Base-by-base conservation (phyloP, 2,888 invertebrate species). In the Phyllotreta cruciferae region DNA sequence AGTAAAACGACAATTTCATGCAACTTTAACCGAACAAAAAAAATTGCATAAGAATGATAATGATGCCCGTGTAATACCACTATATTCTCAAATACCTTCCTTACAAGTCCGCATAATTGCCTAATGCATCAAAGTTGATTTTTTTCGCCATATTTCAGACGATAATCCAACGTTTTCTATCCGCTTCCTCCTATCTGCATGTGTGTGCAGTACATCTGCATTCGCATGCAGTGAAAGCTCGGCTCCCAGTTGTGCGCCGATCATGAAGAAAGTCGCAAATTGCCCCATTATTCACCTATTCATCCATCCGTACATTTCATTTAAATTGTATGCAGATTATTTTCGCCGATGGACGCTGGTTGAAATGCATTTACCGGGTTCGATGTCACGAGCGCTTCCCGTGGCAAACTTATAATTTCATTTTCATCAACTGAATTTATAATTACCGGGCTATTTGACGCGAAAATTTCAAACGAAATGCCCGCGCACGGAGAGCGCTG, bases 311-410 rank as follows among this genome's bases (percentile, higher is more conserved):
- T 50, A 49, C 10, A 5, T 54, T 63, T 52, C 54, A 39, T 41
- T 50, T 53, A 47, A 37, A 63, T 52, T 52, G 38, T 49, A 54
- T 63, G 63, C 53, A 49, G 45, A 60, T 63, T 55, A 63, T 60
- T 60, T 60, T 63, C 41, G 39, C 49, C 63, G 42, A 37, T 37
- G 37, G 60, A 38, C n/a, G 45, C 4, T 24, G 37, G 38, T 52
- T 37, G 3, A 52, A 52, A 52, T 52, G 37, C 38, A 52, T 52
- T 52, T 37, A 38, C 36, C 34, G 36, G 35, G 35, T 13, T 10
- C 35, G 36, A 49, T 35, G 35, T 34, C 49, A 35, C 49, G 6
- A 49, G 49, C 7, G 34, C 9, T 49, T n/a, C n/a, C 49, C 4
- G 24, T 24, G 24, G 8, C 49, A 10, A 35, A 49, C 4, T 49